A percentile compares a stretch with the other conserved stretches of the same genome.
Conservation (phyloP, 2,888 invertebrate genomes). For the Drosophila monieri region DNA sequence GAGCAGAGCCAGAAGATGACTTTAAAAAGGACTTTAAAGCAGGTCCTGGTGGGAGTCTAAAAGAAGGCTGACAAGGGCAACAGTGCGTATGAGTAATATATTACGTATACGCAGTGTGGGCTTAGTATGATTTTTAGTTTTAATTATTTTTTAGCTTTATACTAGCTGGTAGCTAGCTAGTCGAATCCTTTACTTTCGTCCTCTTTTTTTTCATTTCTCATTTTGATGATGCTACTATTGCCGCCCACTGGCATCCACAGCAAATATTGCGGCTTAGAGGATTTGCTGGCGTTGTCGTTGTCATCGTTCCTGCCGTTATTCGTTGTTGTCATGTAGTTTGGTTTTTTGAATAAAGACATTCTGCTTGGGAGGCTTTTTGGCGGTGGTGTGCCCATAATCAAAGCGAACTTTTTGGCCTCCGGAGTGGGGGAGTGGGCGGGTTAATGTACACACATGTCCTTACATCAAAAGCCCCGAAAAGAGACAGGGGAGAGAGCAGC, state of each 20-base stretch:
- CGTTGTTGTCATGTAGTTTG: slow-evolving; percentile 51
- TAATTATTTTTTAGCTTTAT: background rate
- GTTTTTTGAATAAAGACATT: slow-evolving; percentile 48
- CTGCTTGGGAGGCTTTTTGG: slow-evolving; percentile 41
- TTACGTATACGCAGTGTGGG: background rate
- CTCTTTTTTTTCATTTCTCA: background rate
- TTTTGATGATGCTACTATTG: slow-evolving; percentile 1
- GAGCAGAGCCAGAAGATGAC: background rate
- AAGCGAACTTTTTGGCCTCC: slow-evolving; percentile 8
- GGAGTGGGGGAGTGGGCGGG: background rate
- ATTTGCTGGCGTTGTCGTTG: slow-evolving; percentile 39
- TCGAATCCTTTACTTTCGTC: slow-evolving; percentile 9
- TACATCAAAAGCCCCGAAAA: slow-evolving; percentile 24
- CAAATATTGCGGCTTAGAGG: slow-evolving; percentile 66
- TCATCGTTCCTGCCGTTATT: slow-evolving; percentile 17
- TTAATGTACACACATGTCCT: slow-evolving; percentile 3
- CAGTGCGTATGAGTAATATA: slow-evolving; percentile 12
- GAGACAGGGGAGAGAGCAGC: slow-evolving; percentile 8
- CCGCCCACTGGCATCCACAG: slow-evolving; percentile 43
- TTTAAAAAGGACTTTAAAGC: background rate
- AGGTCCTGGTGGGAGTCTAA: background rate
- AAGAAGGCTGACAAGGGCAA: background rate
- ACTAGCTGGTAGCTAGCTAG: background rate
- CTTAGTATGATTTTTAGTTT: too few relatives aligned
- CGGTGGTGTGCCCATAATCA: slow-evolving; percentile 17